Evolutionary conservation across 2,797 vertebrate species (phyloP).

Genomic region (Spinibarbus caldwelli): DNA sequence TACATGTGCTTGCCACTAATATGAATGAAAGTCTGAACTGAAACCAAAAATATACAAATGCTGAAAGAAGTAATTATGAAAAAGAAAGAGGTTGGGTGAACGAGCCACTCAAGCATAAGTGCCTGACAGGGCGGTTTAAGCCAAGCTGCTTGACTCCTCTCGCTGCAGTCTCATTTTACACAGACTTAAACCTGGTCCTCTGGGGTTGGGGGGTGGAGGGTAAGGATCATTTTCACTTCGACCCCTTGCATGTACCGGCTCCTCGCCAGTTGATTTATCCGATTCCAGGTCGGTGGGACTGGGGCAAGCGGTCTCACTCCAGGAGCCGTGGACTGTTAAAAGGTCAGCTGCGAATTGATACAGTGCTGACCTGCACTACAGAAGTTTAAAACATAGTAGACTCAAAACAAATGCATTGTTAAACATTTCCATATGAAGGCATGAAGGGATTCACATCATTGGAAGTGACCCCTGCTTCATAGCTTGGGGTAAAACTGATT

Average conservation of each 20-base stretch:
- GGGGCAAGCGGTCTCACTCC: slow-evolving; percentile 66
- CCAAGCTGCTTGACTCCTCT: slow-evolving; percentile 67
- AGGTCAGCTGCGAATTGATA: slow-evolving; percentile 67
- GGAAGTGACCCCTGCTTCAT: slow-evolving; percentile 66
- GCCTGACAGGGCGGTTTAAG: slow-evolving; percentile 68
- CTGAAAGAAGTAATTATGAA: slow-evolving; percentile 43
- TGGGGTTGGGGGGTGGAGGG: slow-evolving; percentile 58
- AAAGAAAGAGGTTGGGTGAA: slow-evolving; percentile 47
- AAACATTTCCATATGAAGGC: slow-evolving; percentile 78
- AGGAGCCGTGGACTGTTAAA: slow-evolving; percentile 69
- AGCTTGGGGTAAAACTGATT: slow-evolving; percentile 69
- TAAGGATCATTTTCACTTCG: slow-evolving; percentile 75
- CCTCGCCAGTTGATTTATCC: slow-evolving; percentile 68
- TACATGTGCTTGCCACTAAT: slow-evolving; percentile 9
- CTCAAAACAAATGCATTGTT: slow-evolving; percentile 72
- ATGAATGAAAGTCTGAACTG: slow-evolving; percentile 17
- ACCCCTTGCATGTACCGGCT: slow-evolving; percentile 70
- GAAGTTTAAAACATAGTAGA: slow-evolving; percentile 66
- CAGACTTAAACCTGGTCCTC: slow-evolving; percentile 73
- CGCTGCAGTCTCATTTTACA: slow-evolving; percentile 77
- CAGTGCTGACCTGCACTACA: slow-evolving; percentile 55
- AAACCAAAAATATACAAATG: slow-evolving; percentile 43
- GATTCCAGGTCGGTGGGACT: slow-evolving; percentile 60
- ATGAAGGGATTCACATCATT: slow-evolving; percentile 69
- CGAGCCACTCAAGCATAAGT: slow-evolving; percentile 61